phyloP scores from a whole-genome alignment of 2,113 vertebrate genomes.

The Rhadina sibilatrix region DNA sequence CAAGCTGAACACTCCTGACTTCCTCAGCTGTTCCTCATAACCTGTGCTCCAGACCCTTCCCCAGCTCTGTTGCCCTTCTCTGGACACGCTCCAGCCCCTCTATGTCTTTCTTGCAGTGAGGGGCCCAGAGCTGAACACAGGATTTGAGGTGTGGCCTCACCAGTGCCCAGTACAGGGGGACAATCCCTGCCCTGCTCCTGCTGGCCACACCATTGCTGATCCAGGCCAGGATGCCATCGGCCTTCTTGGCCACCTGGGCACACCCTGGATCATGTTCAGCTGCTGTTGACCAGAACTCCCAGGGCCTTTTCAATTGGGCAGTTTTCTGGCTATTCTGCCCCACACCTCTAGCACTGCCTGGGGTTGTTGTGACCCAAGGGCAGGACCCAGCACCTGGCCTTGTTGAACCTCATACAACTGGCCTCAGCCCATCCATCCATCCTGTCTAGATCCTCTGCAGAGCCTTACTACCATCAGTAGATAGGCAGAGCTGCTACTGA shows the following conservation, averaged over 20 bases:
- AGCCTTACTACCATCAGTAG: background rate
- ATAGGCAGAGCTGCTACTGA: background rate
- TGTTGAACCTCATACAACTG: background rate
- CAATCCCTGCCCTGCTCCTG: rapidly evolving
- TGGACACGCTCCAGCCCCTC: rapidly evolving
- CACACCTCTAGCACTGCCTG: background rate
- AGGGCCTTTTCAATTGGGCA: background rate
- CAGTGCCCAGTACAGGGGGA: rapidly evolving
- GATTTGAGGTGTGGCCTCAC: rapidly evolving
- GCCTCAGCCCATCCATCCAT: background rate
- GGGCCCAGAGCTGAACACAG: background rate
- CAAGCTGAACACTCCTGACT: background rate
- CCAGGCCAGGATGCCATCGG: rapidly evolving
- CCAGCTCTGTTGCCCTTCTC: rapidly evolving
- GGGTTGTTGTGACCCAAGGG: background rate
- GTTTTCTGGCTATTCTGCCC: background rate
- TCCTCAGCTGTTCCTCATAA: background rate
- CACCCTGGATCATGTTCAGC: rapidly evolving
- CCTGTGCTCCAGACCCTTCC: background rate
- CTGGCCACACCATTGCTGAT: background rate
- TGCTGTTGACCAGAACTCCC: rapidly evolving
- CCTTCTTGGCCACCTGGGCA: background rate
- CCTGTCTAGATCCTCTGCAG: background rate
- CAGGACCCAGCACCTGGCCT: background rate
- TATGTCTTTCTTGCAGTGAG: rapidly evolving